Percentiles rank a stretch among this genome's conserved stretches.
Evolutionary conservation across 2,113 vertebrate genomes (phyloP).

Genomic region (Anas platyrhynchos): DNA sequence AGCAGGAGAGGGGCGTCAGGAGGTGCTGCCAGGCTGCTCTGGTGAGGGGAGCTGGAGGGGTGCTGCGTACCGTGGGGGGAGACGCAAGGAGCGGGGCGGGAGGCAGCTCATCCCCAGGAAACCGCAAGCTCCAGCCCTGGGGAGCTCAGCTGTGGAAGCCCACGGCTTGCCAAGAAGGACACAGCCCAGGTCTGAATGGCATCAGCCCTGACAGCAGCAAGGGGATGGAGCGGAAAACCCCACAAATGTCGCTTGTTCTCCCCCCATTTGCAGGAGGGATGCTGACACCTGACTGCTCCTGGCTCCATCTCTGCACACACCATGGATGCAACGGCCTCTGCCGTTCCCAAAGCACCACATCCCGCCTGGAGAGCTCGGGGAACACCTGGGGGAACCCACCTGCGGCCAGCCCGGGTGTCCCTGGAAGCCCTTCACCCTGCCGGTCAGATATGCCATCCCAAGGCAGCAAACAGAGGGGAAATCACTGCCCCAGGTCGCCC

Average conservation of each 20-base stretch:
- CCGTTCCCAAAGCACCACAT: not conserved
- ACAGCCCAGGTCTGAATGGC: not conserved
- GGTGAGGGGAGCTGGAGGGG: not conserved
- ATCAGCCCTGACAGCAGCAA: not conserved
- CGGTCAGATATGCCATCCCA: accelerated
- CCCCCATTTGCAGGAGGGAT: not conserved
- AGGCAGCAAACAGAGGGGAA: not conserved
- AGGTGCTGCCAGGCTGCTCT: too few relatives aligned
- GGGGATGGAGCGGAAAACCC: not conserved
- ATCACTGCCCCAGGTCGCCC: not conserved
- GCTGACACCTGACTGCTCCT: not conserved
- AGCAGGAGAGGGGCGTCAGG: not conserved
- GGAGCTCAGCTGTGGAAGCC: not conserved
- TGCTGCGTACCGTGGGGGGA: not conserved
- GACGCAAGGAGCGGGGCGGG: not conserved
- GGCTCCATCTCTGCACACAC: not conserved
- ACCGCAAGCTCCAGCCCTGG: not conserved
- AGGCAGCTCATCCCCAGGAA: not conserved
- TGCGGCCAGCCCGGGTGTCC: not conserved
- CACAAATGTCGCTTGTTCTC: not conserved
- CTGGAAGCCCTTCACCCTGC: not conserved
- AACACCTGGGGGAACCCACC: not conserved
- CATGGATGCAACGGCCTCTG: not conserved
- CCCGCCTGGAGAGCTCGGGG: not conserved
- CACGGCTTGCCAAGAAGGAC: not conserved